Percentiles rank a stretch among this genome's conserved stretches.
These are phyloP conservation scores for Gila orcuttii DNA, from an alignment of 2,113 vertebrate genomes.

Conservation along the genomic window DNA sequence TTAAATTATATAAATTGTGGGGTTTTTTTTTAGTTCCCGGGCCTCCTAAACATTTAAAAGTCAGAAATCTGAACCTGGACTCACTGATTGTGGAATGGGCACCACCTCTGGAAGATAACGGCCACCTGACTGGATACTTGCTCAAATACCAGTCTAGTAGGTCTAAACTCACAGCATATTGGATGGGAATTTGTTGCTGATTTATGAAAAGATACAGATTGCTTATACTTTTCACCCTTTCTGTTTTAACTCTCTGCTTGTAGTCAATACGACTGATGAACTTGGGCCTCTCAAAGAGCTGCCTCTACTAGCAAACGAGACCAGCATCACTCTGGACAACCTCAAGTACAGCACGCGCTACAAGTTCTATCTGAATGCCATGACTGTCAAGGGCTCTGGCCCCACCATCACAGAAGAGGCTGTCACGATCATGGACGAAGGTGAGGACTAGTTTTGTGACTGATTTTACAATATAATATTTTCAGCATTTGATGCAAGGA, in stretches of 20 bases:
- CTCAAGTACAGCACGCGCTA: slow-evolving; percentile 92
- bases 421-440: slow-evolving; percentile 88
- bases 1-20: background rate
- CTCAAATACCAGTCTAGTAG: slow-evolving; percentile 92
- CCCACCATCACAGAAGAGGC: slow-evolving; percentile 84
- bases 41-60: slow-evolving; percentile 82
- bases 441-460: slow-evolving; percentile 75
- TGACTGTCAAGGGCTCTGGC: slow-evolving; percentile 87
- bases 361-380: slow-evolving; percentile 89
- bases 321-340: slow-evolving; percentile 81
- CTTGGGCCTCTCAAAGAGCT: slow-evolving; percentile 82
- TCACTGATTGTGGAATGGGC: slow-evolving; percentile 90
- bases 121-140: slow-evolving; percentile 85
- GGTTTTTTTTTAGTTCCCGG: slow-evolving; percentile 78
- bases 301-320: slow-evolving; percentile 85
- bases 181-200: background rate
- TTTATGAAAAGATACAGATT: background rate
- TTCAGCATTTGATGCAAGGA: background rate
- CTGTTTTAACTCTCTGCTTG: background rate
- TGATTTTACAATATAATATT: background rate
- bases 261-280: slow-evolving; percentile 88
- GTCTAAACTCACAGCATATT: slow-evolving; percentile 41
- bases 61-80: slow-evolving; percentile 81
- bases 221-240: background rate
- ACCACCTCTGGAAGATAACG: slow-evolving; percentile 84